phyloP scores from a whole-genome alignment of 2,888 invertebrate species.

The Ganaspis brasiliensis region DNA sequence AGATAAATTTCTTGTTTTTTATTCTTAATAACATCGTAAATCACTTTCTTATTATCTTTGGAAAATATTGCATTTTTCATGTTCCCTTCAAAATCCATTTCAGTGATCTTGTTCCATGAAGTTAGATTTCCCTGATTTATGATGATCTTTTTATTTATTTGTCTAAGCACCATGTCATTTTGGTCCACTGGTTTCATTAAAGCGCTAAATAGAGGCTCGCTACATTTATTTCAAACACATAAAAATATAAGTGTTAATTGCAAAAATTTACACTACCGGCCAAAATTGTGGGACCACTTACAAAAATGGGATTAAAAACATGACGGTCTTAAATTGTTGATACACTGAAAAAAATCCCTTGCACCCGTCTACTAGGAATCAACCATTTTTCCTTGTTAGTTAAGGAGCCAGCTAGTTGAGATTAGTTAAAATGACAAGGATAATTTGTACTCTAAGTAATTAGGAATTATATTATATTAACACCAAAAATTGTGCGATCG shows the following conservation, averaged over 20 bases:
- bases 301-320: too few species aligned
- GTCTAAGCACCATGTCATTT: conserved; percentile 68
- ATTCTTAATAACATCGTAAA: conserved; percentile 79
- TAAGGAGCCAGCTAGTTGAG: too few species aligned
- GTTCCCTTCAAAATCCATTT: conserved; percentile 80
- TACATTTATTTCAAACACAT: conserved; percentile 44
- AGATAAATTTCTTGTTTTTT: conserved; percentile 27
- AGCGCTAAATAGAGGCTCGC: conserved; percentile 74
- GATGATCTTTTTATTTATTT: conserved; percentile 70
- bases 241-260: conserved; percentile 29
- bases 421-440: too few species aligned
- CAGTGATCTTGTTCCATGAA: conserved; percentile 77
- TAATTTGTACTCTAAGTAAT: too few species aligned
- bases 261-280: too few species aligned
- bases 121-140: conserved; percentile 78
- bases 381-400: too few species aligned
- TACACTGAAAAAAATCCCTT: too few species aligned
- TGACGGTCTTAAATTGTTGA: too few species aligned
- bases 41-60: conserved; percentile 81
- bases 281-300: too few species aligned
- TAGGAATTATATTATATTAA: too few species aligned
- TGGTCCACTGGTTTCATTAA: conserved; percentile 66
- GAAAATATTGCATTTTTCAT: conserved; percentile 82
- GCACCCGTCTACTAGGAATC: too few species aligned
- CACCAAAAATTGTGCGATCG: too few species aligned